Percentiles rank a stretch among this genome's conserved stretches.
Evolutionary conservation across 2,113 vertebrate species (phyloP).

Genomic region (Himantopus leucocephalus): DNA sequence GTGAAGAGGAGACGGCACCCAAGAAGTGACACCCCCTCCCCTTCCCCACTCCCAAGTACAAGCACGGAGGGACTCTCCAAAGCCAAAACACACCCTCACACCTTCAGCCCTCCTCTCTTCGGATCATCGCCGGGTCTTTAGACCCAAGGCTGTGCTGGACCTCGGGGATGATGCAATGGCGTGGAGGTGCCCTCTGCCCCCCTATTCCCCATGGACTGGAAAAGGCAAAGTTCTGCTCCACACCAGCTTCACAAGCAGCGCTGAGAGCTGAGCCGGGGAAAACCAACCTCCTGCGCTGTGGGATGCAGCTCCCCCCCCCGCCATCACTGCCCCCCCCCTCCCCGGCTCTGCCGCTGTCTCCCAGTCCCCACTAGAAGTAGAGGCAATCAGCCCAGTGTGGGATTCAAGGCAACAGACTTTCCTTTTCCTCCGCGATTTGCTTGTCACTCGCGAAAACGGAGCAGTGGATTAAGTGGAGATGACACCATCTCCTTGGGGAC

Average conservation of each 20-base stretch:
- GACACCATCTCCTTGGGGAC: constrained; percentile 55
- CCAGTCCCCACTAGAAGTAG: constrained; percentile 32
- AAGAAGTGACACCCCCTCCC: not conserved
- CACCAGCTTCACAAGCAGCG: not conserved
- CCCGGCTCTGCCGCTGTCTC: constrained; percentile 2
- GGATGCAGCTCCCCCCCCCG: not conserved
- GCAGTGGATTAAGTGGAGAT: constrained; percentile 39
- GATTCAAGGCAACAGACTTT: constrained; percentile 66
- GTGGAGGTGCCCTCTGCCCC: not conserved
- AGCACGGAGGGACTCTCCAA: not conserved
- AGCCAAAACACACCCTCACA: not conserved
- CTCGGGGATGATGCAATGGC: constrained; percentile 1
- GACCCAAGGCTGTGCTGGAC: not conserved
- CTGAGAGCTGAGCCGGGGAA: not conserved
- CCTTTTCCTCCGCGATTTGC: constrained; percentile 37
- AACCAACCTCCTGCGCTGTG: not conserved
- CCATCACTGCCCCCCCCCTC: not conserved
- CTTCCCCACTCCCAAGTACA: not conserved
- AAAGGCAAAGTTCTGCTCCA: constrained; percentile 22
- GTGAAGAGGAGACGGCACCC: not conserved
- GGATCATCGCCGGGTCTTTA: not conserved
- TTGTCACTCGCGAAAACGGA: constrained; percentile 43
- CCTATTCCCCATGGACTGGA: not conserved
- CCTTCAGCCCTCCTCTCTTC: not conserved
- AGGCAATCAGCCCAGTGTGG: constrained; percentile 51